These are phyloP conservation scores for Neodiprion pinetum DNA, from an alignment of 1,140 invertebrate species.

Conservation along the genomic window DNA sequence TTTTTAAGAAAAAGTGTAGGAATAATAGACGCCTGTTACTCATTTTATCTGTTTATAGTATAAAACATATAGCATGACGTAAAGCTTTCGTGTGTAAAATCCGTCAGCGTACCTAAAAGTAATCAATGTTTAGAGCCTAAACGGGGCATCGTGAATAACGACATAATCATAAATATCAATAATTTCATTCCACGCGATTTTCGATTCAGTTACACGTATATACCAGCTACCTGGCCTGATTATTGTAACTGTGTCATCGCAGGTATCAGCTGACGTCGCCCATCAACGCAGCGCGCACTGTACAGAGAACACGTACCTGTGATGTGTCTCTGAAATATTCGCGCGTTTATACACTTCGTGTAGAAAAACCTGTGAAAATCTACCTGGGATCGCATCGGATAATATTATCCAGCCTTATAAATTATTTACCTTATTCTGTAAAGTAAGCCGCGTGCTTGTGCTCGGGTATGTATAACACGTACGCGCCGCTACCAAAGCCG, in stretches of 20 bases:
- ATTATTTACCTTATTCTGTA: neutral
- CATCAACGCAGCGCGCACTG: neutral
- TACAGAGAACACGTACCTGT: neutral
- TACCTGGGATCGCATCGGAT: no score
- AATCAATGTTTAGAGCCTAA: neutral
- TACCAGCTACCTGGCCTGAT: neutral
- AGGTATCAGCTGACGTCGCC: neutral
- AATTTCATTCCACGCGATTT: neutral
- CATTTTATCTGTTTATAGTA: neutral
- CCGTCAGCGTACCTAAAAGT: neutral
- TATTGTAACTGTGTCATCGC: neutral
- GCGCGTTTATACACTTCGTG: no score
- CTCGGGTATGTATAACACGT: neutral
- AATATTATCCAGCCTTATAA: no score
- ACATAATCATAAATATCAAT: conserved; percentile 1
- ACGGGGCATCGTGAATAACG: neutral
- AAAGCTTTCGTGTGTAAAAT: neutral
- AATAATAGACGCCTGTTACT: no score
- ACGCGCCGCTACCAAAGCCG: neutral
- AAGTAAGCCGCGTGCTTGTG: neutral
- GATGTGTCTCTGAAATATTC: no score
- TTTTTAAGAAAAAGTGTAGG: no score
- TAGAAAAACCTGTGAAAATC: no score
- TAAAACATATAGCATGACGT: neutral
- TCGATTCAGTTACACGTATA: neutral